Evolutionary conservation across 2,888 invertebrate genomes (phyloP).

Genomic region (Eledone cirrhosa): DNA sequence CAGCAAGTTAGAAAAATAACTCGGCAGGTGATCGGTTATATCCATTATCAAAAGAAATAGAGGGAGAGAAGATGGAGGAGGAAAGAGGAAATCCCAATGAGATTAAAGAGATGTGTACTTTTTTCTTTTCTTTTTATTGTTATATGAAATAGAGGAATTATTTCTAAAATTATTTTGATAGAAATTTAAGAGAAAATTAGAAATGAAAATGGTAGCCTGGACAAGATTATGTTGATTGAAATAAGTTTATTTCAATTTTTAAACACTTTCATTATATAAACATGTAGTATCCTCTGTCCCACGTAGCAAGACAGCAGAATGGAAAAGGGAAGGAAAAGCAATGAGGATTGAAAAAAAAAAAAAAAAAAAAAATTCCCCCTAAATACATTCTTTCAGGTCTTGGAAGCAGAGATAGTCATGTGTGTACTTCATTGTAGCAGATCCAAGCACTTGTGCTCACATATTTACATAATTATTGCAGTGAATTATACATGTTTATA

Average conservation of each 20-base stretch:
- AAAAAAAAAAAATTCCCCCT: neutral
- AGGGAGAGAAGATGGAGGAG: no score
- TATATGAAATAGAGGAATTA: no score
- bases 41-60: no score
- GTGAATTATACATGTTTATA: conserved; percentile 26
- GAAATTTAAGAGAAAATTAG: neutral
- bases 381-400: neutral
- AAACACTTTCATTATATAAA: conserved; percentile 27
- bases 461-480: conserved; percentile 27
- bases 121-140: no score
- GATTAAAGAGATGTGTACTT: no score
- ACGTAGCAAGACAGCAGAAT: neutral
- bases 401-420: conserved; percentile 24
- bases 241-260: conserved; percentile 28
- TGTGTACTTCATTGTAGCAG: conserved; percentile 15
- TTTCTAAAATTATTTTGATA: no score
- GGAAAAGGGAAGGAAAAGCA: neutral
- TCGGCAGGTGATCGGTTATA: no score
- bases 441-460: conserved; percentile 5
- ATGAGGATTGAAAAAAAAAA: neutral
- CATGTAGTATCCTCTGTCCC: conserved; percentile 23
- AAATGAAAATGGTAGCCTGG: conserved; percentile 13
- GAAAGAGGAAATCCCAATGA: no score
- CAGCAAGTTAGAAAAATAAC: no score
- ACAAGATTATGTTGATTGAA: conserved; percentile 5